Evolutionary conservation across 2,113 vertebrate genomes (phyloP), one percentile per base, ranked within the genome.

Genomic region (Aramus guarauna): DNA sequence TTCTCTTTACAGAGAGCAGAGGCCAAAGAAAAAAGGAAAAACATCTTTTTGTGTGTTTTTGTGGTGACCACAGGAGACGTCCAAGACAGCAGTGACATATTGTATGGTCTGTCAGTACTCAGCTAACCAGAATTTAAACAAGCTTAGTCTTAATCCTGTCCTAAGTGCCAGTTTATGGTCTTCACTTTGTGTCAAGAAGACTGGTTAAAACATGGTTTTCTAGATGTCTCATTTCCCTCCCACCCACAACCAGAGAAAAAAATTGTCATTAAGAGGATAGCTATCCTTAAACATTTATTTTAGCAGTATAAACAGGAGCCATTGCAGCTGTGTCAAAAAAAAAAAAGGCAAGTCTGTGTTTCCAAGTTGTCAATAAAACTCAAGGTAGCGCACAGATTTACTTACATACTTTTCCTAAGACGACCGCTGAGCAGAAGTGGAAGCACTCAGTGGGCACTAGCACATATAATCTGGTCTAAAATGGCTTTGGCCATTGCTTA

Each of bases 261-360:
- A 82, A 47, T 17, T 89, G 68, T 87, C 41, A 63, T 87, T 75
- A 75, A 60, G 62, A 85, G 36, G 52, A 95, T 0, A 90, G 90
- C 87, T 75, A 87, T 78, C 62, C 69, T 94, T 91, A 96, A 97
- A 96, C 92, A 97, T 97, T 97, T 96, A 96, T 92, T 95, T 94
- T 92, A 94, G 30, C 72, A 84, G 15, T 37, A 18, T 97, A 97
- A 97, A 97, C 96, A 97, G 34, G 53, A 79, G 62, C 34, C 36
- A 23, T 14, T 64, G 62, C 96, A 95, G 87, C 93, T 96, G 81
- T 34, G 48, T 73, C 32, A 52, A 83, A 34, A 34, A 34, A 56
- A 56, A 56, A 34, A 18, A 20, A 20, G 17, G 48, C 17, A 91
- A 80, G 22, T 17, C 8, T 24, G 11, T 67, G 30, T 39, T 84